Percentiles rank a stretch among this genome's conserved stretches.
phyloP scores from a whole-genome alignment of 2,113 vertebrate genomes.

The Tinamus guttatus region DNA sequence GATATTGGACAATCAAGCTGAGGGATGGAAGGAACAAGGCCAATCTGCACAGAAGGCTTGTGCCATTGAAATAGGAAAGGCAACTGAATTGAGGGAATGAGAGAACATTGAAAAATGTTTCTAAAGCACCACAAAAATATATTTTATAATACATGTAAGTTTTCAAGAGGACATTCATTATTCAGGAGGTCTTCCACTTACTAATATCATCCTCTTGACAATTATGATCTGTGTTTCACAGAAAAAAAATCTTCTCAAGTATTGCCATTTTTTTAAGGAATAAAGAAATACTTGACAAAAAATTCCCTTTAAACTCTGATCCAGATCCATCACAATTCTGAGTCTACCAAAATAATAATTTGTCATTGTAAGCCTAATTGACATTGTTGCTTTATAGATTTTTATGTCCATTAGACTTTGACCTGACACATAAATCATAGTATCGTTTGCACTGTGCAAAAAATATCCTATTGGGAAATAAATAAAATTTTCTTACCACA shows the following conservation, averaged over 20 bases:
- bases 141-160: background rate
- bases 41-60: background rate
- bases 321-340: background rate
- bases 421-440: background rate
- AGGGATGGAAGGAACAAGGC: background rate
- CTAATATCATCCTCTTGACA: background rate
- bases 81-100: background rate
- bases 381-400: conserved; percentile 7
- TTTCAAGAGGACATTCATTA: background rate
- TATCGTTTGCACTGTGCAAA: background rate
- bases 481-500: background rate
- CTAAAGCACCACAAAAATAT: background rate
- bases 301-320: background rate
- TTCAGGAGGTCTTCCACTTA: background rate
- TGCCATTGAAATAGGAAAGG: background rate
- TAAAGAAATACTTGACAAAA: background rate
- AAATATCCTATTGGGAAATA: background rate
- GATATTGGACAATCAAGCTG: background rate
- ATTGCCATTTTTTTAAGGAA: background rate
- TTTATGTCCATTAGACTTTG: background rate
- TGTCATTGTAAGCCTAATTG: background rate
- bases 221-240: background rate
- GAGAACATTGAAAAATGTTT: background rate
- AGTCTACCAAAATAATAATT: background rate
- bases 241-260: background rate